phyloP scores from a whole-genome alignment of 2,797 vertebrate species.

The Acanthornis magna region DNA sequence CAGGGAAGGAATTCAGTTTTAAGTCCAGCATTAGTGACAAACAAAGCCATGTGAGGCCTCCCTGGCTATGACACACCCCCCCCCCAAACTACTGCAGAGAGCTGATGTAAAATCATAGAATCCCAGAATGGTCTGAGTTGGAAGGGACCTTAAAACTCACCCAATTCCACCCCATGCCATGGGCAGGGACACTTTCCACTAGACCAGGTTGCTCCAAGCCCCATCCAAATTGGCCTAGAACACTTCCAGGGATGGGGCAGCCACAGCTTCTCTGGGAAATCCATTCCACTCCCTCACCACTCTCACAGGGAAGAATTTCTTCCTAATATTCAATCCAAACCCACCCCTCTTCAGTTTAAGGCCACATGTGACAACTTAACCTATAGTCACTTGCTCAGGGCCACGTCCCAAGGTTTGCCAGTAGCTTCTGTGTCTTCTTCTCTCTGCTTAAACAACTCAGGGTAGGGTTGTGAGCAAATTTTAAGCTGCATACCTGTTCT shows the following conservation, averaged over 20 bases:
- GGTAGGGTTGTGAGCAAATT: not conserved
- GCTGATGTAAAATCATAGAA: not conserved
- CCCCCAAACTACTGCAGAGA: not conserved
- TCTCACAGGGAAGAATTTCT: not conserved
- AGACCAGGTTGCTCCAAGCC: not conserved
- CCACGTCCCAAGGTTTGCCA: not conserved
- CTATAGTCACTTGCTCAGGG: not conserved
- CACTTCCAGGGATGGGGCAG: not conserved
- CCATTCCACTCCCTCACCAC: not conserved
- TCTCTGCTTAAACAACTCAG: not conserved
- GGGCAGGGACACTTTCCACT: not conserved
- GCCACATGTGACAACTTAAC: not conserved
- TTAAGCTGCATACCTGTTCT: not conserved
- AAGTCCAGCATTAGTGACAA: not conserved
- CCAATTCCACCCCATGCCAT: not conserved
- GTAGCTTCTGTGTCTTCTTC: not conserved
- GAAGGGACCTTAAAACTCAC: not conserved
- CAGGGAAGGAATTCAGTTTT: not conserved
- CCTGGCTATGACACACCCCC: not conserved
- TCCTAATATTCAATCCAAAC: not conserved
- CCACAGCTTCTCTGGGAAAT: not conserved
- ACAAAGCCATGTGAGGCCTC: not conserved
- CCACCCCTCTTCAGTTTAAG: not conserved
- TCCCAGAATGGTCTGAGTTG: not conserved
- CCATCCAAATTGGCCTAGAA: not conserved